Percentiles rank a stretch among this genome's conserved stretches.
phyloP scores from a whole-genome alignment of 2,797 vertebrate genomes.

The Prunella strophiata region DNA sequence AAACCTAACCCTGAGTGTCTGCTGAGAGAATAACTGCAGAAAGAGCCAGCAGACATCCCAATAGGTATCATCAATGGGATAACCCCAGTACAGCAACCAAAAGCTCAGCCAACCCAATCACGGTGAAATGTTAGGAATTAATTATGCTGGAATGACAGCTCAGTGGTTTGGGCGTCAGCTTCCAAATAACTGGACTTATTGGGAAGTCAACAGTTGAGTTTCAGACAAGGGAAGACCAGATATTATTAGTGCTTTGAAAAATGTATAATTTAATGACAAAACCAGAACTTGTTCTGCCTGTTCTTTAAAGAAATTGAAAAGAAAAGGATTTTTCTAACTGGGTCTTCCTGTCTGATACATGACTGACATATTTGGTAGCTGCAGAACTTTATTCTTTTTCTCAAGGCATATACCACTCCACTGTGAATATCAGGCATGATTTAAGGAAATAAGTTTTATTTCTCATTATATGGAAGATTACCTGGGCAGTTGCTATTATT shows the following conservation, averaged over 20 bases:
- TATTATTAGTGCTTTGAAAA: not conserved
- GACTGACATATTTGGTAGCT: not conserved
- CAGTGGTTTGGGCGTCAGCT: not conserved
- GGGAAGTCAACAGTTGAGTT: not conserved
- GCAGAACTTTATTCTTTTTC: not conserved
- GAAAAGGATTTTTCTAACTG: not conserved
- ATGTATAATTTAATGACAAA: not conserved
- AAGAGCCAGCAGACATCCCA: not conserved
- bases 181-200: not conserved
- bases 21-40: not conserved
- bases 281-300: not conserved
- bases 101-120: not conserved
- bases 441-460: not conserved
- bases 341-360: not conserved
- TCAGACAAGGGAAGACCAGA: not conserved
- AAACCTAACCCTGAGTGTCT: fast-evolving
- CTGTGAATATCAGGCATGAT: not conserved
- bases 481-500: not conserved
- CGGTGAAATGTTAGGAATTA: not conserved
- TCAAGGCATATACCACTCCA: not conserved
- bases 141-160: not conserved
- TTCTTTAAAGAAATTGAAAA: not conserved
- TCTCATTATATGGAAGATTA: not conserved
- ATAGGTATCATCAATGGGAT: not conserved
- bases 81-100: not conserved